phyloP scores from a whole-genome alignment of 92 coral and sea anemone species.

The Umimayanthus chanpuru region DNA sequence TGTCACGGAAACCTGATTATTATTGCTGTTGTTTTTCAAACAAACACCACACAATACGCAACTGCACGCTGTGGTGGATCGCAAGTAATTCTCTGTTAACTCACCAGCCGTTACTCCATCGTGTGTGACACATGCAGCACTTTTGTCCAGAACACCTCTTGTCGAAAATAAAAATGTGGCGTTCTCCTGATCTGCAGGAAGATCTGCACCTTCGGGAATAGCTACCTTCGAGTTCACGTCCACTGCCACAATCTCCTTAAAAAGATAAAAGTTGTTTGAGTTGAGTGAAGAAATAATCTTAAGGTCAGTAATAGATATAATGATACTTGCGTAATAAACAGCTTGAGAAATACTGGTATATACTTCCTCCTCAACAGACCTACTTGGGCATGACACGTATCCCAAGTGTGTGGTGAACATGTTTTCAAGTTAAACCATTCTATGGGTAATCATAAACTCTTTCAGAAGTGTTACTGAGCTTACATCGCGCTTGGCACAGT shows the following conservation, averaged over 20 bases:
- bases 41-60: too few species aligned
- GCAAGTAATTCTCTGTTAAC: neutral
- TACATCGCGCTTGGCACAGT: too few species aligned
- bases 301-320: neutral
- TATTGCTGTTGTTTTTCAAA: too few species aligned
- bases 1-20: too few species aligned
- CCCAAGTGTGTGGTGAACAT: too few species aligned
- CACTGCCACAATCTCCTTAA: conserved; percentile 1
- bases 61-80: too few species aligned
- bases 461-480: too few species aligned
- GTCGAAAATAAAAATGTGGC: neutral
- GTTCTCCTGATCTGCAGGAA: neutral
- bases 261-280: neutral
- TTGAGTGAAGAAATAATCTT: neutral
- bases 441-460: too few species aligned
- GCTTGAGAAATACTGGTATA: neutral
- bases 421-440: too few species aligned
- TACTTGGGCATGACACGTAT: too few species aligned
- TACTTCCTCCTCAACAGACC: too few species aligned
- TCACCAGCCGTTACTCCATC: neutral
- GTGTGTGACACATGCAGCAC: conserved; percentile 24
- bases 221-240: neutral
- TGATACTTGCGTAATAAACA: neutral
- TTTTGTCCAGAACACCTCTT: conserved; percentile 9
- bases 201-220: conserved; percentile 27